Percentiles rank a stretch among this genome's conserved stretches.
Conservation (phyloP, 2,888 invertebrate species). For the Heteromyza rotundicornis region DNA sequence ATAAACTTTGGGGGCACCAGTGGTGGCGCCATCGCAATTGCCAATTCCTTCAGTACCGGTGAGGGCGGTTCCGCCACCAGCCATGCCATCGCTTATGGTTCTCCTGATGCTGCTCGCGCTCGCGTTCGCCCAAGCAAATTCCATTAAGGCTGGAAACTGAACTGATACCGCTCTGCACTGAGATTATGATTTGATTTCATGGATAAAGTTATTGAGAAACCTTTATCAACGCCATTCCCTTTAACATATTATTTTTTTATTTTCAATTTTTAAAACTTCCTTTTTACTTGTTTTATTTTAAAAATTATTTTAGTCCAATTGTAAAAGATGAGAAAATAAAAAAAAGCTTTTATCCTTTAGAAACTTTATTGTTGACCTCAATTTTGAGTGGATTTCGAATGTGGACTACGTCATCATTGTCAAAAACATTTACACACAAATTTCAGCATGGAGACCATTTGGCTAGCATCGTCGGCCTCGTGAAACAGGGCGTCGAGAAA, state of each 20-base stretch:
- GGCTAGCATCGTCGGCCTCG: no score
- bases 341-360: slow-evolving; percentile 36
- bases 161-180: slow-evolving; percentile 31
- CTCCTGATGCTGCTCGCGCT: slow-evolving; percentile 53
- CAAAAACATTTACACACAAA: no score
- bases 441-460: no score
- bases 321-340: slow-evolving; percentile 35
- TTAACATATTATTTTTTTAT: slow-evolving; percentile 7
- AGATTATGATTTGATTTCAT: slow-evolving; percentile 3
- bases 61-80: slow-evolving; percentile 62
- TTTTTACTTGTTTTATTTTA: slow-evolving; percentile 1
- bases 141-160: slow-evolving; percentile 35
- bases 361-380: no score
- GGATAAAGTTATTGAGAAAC: background rate
- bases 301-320: slow-evolving; percentile 53
- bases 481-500: no score
- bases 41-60: slow-evolving; percentile 62
- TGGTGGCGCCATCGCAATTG: slow-evolving; percentile 62
- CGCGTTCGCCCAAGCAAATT: slow-evolving; percentile 52
- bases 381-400: no score
- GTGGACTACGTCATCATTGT: no score
- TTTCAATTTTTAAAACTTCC: background rate
- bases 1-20: slow-evolving; percentile 59
- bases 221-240: background rate
- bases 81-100: slow-evolving; percentile 62